These are phyloP conservation scores for Sinelater perroti DNA, from an alignment of 2,888 invertebrate species.

Conservation along the genomic window DNA sequence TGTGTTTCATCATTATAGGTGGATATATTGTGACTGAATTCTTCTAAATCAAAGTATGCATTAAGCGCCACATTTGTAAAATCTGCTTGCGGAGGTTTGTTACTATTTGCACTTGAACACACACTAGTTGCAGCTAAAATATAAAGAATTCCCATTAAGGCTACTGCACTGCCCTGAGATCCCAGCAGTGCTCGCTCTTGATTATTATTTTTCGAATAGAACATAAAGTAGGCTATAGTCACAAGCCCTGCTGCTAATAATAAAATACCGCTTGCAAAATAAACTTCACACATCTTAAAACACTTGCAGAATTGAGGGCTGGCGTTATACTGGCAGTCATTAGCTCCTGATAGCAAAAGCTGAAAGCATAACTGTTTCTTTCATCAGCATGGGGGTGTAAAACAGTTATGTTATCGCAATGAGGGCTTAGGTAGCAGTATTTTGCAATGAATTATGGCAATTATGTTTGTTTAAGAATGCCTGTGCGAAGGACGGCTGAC, in stretches of 20 bases:
- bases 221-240: constrained; percentile 48
- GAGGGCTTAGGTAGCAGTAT: background rate
- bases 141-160: constrained; percentile 54
- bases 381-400: background rate
- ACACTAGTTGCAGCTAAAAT: constrained; percentile 42
- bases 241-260: constrained; percentile 48
- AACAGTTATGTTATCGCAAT: background rate
- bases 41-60: too few species aligned
- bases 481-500: constrained; percentile 56
- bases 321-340: background rate
- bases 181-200: constrained; percentile 44
- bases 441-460: background rate
- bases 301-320: background rate
- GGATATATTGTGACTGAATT: background rate
- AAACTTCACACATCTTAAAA: constrained; percentile 52
- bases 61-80: too few species aligned
- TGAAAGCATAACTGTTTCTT: background rate
- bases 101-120: too few species aligned
- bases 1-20: background rate
- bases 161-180: constrained; percentile 52
- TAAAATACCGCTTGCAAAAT: constrained; percentile 50
- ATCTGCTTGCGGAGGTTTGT: too few species aligned
- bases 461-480: constrained; percentile 47
- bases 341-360: too few species aligned
- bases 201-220: constrained; percentile 44